A percentile compares a stretch with the other conserved stretches of the same genome.
These are phyloP conservation scores for Antennarius maculatus DNA, from an alignment of 2,797 vertebrate genomes.

Conservation along the genomic window DNA sequence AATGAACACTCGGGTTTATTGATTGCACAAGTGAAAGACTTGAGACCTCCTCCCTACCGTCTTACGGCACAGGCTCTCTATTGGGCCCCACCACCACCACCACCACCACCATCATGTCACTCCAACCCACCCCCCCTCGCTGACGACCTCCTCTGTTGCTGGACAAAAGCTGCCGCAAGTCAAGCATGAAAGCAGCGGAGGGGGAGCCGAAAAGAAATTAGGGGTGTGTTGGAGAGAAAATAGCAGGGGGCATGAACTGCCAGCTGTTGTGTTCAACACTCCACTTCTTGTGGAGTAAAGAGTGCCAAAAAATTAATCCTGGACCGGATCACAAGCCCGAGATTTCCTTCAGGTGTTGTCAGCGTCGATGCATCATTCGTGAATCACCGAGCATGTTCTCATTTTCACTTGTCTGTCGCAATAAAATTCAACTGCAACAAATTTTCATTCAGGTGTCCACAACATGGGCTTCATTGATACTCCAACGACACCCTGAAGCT, in stretches of 20 bases:
- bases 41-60: slow-evolving; percentile 45
- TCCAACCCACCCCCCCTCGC: slow-evolving; percentile 17
- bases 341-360: slow-evolving; percentile 44
- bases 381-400: slow-evolving; percentile 10
- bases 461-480: slow-evolving; percentile 1
- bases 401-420: slow-evolving; percentile 10
- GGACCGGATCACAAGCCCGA: slow-evolving; percentile 35
- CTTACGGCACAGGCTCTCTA: slow-evolving; percentile 28
- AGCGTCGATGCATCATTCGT: slow-evolving; percentile 34
- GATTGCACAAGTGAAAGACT: slow-evolving; percentile 71
- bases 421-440: slow-evolving; percentile 10
- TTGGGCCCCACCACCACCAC: slow-evolving; percentile 41
- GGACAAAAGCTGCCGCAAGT: slow-evolving; percentile 79
- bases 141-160: slow-evolving; percentile 57
- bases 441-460: slow-evolving; percentile 12
- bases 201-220: slow-evolving; percentile 66
- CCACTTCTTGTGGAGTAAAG: slow-evolving; percentile 41
- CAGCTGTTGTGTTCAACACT: slow-evolving; percentile 77
- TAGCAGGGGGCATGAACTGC: slow-evolving; percentile 67
- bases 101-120: slow-evolving; percentile 5
- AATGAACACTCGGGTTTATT: slow-evolving; percentile 63
- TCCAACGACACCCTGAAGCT: not conserved
- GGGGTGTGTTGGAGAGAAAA: slow-evolving; percentile 64
- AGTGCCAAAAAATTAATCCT: slow-evolving; percentile 41
- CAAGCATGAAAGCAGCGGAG: slow-evolving; percentile 77